phyloP scores from a whole-genome alignment of 2,888 invertebrate genomes.

The Diloba caeruleocephala region DNA sequence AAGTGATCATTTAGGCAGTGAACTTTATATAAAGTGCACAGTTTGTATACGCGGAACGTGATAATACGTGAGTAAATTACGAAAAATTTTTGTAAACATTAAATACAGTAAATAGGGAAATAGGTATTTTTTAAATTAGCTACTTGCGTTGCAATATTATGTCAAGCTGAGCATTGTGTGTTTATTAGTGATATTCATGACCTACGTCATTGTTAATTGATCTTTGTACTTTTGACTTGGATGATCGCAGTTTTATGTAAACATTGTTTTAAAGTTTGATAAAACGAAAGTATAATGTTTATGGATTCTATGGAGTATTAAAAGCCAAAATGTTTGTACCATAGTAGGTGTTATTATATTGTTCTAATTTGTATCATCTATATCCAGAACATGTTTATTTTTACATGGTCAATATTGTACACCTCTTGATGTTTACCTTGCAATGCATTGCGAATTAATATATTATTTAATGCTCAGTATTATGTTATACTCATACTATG shows the following conservation, averaged over 20 bases:
- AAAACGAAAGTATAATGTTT: not conserved
- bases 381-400: slow-evolving; percentile 31
- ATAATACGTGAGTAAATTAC: slow-evolving; percentile 8
- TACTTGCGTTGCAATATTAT: slow-evolving; percentile 25
- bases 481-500: no score
- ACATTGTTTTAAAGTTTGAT: slow-evolving; percentile 15
- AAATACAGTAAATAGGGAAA: slow-evolving; percentile 10
- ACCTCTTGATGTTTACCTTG: slow-evolving; percentile 43
- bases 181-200: slow-evolving; percentile 30
- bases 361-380: slow-evolving; percentile 17
- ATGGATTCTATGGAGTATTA: no score
- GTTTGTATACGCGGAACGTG: slow-evolving; percentile 12
- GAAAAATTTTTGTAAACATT: slow-evolving; percentile 15
- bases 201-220: slow-evolving; percentile 39
- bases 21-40: slow-evolving; percentile 2
- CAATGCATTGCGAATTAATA: slow-evolving; percentile 52
- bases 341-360: not conserved
- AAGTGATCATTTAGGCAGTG: slow-evolving; percentile 26
- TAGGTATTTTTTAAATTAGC: slow-evolving; percentile 10
- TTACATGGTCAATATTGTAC: slow-evolving; percentile 14
- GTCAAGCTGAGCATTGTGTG: slow-evolving; percentile 51
- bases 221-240: slow-evolving; percentile 47
- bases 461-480: slow-evolving; percentile 24
- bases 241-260: slow-evolving; percentile 26
- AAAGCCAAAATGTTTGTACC: slow-evolving; percentile 1